Conservation (phyloP, 1,140 invertebrate genomes). For the Drosophila truncata region DNA sequence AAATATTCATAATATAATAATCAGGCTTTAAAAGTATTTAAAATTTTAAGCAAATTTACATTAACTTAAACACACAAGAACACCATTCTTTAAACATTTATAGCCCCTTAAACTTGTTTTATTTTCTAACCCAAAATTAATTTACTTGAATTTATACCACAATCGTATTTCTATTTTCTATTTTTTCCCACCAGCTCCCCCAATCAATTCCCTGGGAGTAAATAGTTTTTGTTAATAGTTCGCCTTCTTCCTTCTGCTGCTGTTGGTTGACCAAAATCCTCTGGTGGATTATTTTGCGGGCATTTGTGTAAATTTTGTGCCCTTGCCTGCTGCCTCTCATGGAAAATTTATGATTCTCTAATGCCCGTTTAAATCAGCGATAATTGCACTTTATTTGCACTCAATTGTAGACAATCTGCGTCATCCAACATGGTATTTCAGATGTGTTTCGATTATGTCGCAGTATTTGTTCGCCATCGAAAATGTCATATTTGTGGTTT, state of each 20-base stretch:
- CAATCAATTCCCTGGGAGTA: slow-evolving; percentile 41
- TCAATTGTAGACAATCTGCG: slow-evolving; percentile 26
- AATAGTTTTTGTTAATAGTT: slow-evolving; percentile 69
- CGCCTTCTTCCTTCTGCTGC: slow-evolving; percentile 6
- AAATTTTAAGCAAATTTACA: not conserved
- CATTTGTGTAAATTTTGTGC: slow-evolving; percentile 23
- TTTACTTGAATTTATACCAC: not conserved
- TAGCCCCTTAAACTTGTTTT: not conserved
- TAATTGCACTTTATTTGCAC: slow-evolving; percentile 67
- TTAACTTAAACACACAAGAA: not conserved
- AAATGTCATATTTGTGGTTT: slow-evolving; percentile 67
- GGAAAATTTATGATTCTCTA: slow-evolving; percentile 57
- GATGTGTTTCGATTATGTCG: not conserved
- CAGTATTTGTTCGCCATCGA: slow-evolving; percentile 13
- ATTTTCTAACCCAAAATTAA: not conserved
- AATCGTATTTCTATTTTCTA: slow-evolving; percentile 2
- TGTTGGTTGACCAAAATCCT: slow-evolving; percentile 60
- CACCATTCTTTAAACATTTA: not conserved
- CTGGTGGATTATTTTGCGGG: slow-evolving; percentile 38
- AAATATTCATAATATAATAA: no score
- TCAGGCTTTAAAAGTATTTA: not conserved
- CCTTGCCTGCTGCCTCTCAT: slow-evolving; percentile 22
- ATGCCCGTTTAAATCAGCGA: slow-evolving; percentile 64
- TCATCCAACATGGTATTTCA: slow-evolving; percentile 1
- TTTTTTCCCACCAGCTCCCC: not conserved